Base-by-base conservation (phyloP, 2,888 invertebrate species). In the Homarus gammarus region DNA sequence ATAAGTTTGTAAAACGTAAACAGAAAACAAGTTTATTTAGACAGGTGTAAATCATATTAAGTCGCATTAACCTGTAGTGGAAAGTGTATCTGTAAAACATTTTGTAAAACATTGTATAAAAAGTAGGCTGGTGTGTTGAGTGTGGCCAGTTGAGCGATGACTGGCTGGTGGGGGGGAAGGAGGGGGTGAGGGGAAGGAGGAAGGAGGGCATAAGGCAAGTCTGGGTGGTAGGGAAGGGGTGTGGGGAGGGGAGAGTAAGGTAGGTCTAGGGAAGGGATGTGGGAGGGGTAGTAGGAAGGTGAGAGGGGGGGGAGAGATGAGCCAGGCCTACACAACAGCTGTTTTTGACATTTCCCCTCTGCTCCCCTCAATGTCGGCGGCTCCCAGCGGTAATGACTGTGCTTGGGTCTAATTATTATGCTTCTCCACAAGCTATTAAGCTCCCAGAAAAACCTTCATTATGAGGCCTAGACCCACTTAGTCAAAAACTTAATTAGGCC, bases 401-500 rank as follows among this genome's bases (percentile, higher is more conserved):
- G 36, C 75, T 85, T 85, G 40, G 61, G 49, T 73, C 40, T 70
- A 61, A 68, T 86, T 86, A 86, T 78, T 79, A 86, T 61, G 49
- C 86, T 61, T 86, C 86, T 86, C 68, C 68, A 31, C 49, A 51
- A 78, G 77, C 86, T 78, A 81, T 87, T 87, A 87, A 72, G 56
- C 56, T n/a, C 72, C 73, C 49, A 22, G 44, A 33, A 82, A 64
- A 77, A 56, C 79, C 72, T 87, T 87, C 87, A 87, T 87, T 87
- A 87, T 72, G 72, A 81, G 87, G 87, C 81, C 79, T 72, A 79
- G 79, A 40, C 72, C 44, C 68, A 72, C 81, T 87, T 87, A 87
- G 87, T 87, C 87, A 72, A 79, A 85, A 87, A 87, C 72, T 87
- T 87, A 87, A 87, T 87, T 87, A 87, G 87, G 87, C 87, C 72